Evolutionary conservation across 2,113 vertebrate genomes (phyloP).

Genomic region (Girardinichthys multiradiatus): DNA sequence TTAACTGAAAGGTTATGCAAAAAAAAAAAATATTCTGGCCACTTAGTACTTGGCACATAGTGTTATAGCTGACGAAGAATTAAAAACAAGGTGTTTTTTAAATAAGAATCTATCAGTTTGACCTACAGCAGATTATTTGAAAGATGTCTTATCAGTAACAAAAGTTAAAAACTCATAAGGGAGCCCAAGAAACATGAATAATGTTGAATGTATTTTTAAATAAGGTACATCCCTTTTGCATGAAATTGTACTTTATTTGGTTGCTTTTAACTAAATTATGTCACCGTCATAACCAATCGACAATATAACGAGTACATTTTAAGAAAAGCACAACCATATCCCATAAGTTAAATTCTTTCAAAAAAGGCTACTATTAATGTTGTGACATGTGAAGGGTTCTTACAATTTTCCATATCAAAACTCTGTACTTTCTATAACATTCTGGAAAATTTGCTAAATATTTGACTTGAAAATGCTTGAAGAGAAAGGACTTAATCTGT

Average conservation of each 20-base stretch:
- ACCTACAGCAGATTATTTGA: not conserved
- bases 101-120: no score
- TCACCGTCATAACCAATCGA: not conserved
- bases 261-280: not conserved
- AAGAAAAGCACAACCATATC: not conserved
- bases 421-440: no score
- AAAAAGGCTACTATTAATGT: not conserved
- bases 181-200: not conserved
- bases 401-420: no score
- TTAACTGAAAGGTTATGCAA: no score
- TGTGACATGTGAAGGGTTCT: no score
- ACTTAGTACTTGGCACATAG: no score
- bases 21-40: no score
- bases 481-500: not conserved
- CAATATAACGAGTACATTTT: not conserved
- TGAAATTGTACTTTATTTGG: not conserved
- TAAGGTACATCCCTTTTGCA: no score
- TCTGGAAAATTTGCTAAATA: no score
- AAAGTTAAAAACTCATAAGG: not conserved
- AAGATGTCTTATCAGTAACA: not conserved
- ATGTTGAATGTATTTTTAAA: no score
- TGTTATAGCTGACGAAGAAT: no score
- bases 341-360: not conserved
- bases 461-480: not conserved
- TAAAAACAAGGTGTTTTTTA: no score